Conservation (phyloP, 2,888 invertebrate genomes). For the Hydrotaea diabolus region DNA sequence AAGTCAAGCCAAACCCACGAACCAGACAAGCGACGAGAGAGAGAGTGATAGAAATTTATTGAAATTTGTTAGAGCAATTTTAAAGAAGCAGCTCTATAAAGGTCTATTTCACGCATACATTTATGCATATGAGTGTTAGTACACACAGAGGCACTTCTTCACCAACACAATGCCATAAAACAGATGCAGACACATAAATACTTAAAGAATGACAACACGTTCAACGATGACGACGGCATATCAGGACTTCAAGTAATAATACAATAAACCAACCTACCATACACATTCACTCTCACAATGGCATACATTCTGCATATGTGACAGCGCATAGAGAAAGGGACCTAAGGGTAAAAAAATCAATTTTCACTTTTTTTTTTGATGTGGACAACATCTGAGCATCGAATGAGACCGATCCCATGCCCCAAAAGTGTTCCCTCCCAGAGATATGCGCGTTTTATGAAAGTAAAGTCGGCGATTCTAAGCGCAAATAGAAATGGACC, state of each 20-base stretch:
- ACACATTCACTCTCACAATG: background rate
- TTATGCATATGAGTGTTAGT: too few species aligned
- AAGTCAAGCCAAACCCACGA: background rate
- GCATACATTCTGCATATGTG: background rate
- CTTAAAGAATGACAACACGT: slow-evolving; percentile 29
- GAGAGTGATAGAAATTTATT: slow-evolving; percentile 25
- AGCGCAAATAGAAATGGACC: too few species aligned
- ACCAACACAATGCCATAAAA: background rate
- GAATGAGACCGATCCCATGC: too few species aligned
- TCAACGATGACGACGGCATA: background rate
- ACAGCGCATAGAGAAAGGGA: too few species aligned
- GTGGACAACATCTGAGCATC: too few species aligned
- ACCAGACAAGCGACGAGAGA: background rate
- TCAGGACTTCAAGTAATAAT: slow-evolving; percentile 39
- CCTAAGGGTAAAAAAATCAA: too few species aligned
- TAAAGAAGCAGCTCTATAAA: background rate
- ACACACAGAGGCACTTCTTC: too few species aligned
- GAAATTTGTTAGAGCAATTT: slow-evolving; percentile 26
- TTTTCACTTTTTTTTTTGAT: too few species aligned
- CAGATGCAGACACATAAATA: slow-evolving; percentile 9
- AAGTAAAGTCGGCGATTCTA: too few species aligned
- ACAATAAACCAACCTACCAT: background rate
- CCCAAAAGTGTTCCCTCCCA: too few species aligned
- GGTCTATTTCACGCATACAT: background rate
- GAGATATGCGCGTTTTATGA: too few species aligned